phyloP scores from a whole-genome alignment of 2,888 invertebrate species.

The Lapara coniferarum region DNA sequence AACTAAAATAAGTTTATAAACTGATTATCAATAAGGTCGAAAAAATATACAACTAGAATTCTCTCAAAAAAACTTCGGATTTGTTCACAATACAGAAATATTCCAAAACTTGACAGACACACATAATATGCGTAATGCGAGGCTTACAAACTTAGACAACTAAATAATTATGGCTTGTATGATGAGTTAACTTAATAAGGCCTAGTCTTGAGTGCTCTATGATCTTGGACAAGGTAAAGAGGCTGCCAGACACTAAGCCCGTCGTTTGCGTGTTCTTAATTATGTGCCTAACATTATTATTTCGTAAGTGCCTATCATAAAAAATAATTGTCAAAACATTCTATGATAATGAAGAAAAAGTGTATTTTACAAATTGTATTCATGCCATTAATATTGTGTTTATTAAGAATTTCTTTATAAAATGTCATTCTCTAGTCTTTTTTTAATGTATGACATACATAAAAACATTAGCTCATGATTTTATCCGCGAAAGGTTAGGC shows the following conservation, averaged over 20 bases:
- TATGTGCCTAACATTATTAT: not conserved
- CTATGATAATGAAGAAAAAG: not conserved
- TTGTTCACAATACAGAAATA: not conserved
- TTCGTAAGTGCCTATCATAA: slow-evolving; percentile 3
- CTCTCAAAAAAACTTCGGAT: no score
- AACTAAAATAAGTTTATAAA: no score
- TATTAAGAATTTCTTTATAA: not conserved
- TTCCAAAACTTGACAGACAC: not conserved
- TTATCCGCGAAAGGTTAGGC: no score
- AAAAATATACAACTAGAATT: no score
- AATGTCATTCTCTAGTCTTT: no score
- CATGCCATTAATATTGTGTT: not conserved
- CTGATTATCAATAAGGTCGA: no score
- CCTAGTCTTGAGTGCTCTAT: not conserved
- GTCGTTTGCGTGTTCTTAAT: not conserved
- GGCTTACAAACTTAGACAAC: not conserved
- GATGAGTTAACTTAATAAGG: slow-evolving; percentile 1
- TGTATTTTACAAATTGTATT: not conserved
- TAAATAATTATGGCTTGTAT: slow-evolving; percentile 8
- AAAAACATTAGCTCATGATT: no score
- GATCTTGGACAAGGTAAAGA: not conserved
- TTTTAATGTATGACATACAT: no score
- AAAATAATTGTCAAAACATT: slow-evolving; percentile 2
- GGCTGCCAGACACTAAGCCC: slow-evolving; percentile 7
- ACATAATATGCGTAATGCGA: not conserved